Percentiles rank a stretch among this genome's conserved stretches.
phyloP scores from a whole-genome alignment of 2,113 vertebrate species.

The Macquaria ambigua region DNA sequence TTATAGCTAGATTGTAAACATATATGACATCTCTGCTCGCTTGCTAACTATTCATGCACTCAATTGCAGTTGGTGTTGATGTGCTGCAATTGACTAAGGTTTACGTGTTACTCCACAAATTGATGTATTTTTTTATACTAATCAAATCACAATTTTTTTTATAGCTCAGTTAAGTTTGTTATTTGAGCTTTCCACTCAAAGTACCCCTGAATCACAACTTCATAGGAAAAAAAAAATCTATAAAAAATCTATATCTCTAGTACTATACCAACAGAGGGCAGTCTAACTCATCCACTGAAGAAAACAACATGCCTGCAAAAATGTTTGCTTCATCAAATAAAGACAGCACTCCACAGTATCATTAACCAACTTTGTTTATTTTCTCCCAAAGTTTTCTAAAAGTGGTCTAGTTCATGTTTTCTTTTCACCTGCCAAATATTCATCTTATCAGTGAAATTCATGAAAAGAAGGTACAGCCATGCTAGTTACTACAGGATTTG shows the following conservation, averaged over 20 bases:
- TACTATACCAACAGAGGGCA: constrained; percentile 64
- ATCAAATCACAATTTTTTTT: too few species aligned
- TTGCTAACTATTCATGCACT: too few species aligned
- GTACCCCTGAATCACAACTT: too few species aligned
- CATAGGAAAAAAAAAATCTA: too few species aligned
- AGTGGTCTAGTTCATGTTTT: constrained; percentile 68
- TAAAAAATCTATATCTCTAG: background rate
- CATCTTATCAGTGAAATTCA: constrained; percentile 57
- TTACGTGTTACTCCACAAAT: too few species aligned
- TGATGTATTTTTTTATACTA: too few species aligned
- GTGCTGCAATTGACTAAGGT: too few species aligned
- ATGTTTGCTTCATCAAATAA: constrained; percentile 10
- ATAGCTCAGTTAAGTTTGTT: background rate
- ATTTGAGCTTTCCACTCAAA: background rate
- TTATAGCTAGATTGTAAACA: too few species aligned
- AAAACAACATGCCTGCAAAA: background rate
- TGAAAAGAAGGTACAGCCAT: constrained; percentile 75
- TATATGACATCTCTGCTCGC: too few species aligned
- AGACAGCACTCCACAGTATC: constrained; percentile 42
- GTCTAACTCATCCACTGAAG: background rate
- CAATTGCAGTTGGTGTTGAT: background rate
- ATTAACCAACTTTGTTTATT: constrained; percentile 78
- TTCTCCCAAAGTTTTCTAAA: constrained; percentile 74
- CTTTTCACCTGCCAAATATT: constrained; percentile 63
- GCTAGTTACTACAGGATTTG: constrained; percentile 71